Evolutionary conservation across 2,888 invertebrate species (phyloP), one percentile per base, ranked within the genome.

Genomic region (Netelia melanura): DNA sequence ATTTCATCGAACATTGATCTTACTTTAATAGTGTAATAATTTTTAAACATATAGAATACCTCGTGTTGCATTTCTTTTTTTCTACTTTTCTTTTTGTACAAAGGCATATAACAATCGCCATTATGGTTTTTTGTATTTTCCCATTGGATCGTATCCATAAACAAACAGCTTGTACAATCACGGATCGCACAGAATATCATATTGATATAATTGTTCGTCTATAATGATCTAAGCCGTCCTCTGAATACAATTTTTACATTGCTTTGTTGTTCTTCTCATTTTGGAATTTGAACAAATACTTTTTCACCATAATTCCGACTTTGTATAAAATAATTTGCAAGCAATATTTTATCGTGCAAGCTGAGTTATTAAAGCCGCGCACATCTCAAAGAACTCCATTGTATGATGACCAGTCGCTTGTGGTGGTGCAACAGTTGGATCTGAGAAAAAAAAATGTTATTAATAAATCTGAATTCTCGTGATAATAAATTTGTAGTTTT

Each of bases 311-410:
- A 70, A 61, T 78, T 48, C 38, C 68, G 78, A 6, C 67, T 58
- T 70, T 77, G 52, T 78, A 77, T 67, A 68, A 77, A 48, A 68
- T 71, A 70, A 25, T 62, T 52, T 43, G 44, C 61, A 38, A 61
- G 44, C 43, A 23, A 38, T 78, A 30, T 83, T 85, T 94, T 96
- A 99, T 94, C 99, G 97, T 44, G 99, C 99, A 86, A 99, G 95
- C 90, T 99, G 99, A 86, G 99, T 99, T 90, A 99, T 99, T 65
- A 99, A 95, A 2, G 98, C 98, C 23, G 99, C 99, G 94, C 99
- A 99, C 99, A 99, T 99, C 95, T 99, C 99, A 93, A 99, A 99
- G 95, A 99, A 99, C 95, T 99, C 99, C 98, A 99, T 98, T 1
- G 99, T 99, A 94, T 99, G 98, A 92, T 99, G 99, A 0, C 97